A percentile compares a stretch with the other conserved stretches of the same genome.
Evolutionary conservation across 2,113 vertebrate genomes (phyloP).

Genomic region (Sminthopsis crassicaudata): DNA sequence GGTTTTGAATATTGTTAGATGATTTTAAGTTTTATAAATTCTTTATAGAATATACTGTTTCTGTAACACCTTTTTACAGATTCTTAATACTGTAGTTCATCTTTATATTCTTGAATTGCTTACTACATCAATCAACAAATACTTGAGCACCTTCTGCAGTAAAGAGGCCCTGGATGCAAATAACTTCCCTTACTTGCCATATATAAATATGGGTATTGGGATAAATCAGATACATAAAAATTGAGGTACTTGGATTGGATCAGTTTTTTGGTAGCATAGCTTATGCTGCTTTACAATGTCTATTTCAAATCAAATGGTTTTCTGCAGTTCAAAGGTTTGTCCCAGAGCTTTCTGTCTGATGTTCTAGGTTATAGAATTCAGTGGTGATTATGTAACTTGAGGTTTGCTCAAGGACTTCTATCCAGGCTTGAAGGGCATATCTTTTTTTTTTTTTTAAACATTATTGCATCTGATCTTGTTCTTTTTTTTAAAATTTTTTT

Average conservation of each 20-base stretch:
- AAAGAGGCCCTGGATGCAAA: no score
- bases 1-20: neutral
- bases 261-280: neutral
- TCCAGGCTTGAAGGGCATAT: no score
- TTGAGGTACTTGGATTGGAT: neutral
- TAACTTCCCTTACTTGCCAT: neutral
- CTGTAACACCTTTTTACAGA: neutral
- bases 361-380: no score
- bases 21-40: neutral
- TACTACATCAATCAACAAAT: neutral
- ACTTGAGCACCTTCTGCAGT: neutral
- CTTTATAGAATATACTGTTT: neutral
- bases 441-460: no score
- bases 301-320: neutral
- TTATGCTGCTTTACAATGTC: neutral
- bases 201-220: neutral
- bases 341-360: neutral
- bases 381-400: no score
- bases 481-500: no score
- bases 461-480: no score
- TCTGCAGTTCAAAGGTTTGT: neutral
- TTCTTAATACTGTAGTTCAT: neutral
- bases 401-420: no score
- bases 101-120: neutral
- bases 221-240: neutral